Conservation (phyloP, 30 jellyfish, hydroid and myxozoan genomes). For the Hydractinia symbiolongicarpus region DNA sequence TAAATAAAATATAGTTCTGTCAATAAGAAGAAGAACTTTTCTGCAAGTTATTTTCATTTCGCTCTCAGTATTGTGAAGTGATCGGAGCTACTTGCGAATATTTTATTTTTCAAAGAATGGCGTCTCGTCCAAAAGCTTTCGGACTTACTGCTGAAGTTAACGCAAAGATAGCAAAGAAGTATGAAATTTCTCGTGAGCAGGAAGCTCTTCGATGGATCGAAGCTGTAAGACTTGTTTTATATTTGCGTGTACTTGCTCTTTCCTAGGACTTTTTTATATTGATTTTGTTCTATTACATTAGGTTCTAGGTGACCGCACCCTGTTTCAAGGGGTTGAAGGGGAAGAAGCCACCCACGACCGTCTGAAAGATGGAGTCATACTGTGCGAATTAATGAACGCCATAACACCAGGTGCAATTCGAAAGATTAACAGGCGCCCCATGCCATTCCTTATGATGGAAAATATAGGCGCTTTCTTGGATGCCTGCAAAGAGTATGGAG, state of each 20-base stretch:
- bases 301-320: conserved; percentile 24
- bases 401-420: conserved; percentile 32
- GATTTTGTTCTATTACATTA: not conserved
- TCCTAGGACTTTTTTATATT: not conserved
- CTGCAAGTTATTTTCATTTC: no score
- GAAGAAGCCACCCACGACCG: conserved; percentile 15
- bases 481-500: conserved; percentile 49
- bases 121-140: conserved; percentile 78
- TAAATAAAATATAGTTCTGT: no score
- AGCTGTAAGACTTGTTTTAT: conserved; percentile 39
- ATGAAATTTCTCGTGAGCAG: conserved; percentile 55
- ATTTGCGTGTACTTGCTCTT: not conserved
- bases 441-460: conserved; percentile 63
- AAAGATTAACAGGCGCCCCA: conserved; percentile 29
- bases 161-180: conserved; percentile 51
- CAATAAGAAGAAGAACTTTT: no score
- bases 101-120: conserved; percentile 20
- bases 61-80: no score
- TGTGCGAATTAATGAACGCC: conserved; percentile 32
- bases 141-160: conserved; percentile 81
- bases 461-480: conserved; percentile 33
- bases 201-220: conserved; percentile 81
- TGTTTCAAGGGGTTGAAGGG: conserved; percentile 43
- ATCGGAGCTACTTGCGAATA: no score
- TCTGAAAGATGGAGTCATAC: conserved; percentile 53